Base-by-base conservation (phyloP, 2,113 vertebrate genomes). In the Scomber japonicus region DNA sequence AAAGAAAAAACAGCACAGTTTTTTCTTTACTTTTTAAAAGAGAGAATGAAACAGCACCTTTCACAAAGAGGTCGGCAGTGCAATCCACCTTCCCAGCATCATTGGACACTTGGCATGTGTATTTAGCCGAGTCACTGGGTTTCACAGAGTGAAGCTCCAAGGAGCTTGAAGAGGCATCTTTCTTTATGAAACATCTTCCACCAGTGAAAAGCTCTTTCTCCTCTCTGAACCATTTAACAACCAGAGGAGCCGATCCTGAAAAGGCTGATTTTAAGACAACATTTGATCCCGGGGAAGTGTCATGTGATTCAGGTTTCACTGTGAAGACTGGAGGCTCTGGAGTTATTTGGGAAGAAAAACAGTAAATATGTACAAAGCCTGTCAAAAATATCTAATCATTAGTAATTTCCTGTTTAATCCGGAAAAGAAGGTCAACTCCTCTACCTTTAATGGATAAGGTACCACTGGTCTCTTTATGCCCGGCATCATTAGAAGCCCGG, bases 371-470 rank as follows among this genome's bases (percentile, higher is more conserved):
- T 68, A 77, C 4, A 84, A 51, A 64, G 4, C 67, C 67, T 62
- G 44, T 64, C 16, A 54, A 15, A 48, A 48, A 44, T 12, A 8
- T 19, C 4, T 10, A 3, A 54, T 54, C 5, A 40, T 17, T 3
- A 21, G 0, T 46, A 51, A 49, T 65, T 11, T 61, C 4, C 15
- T 49, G 56, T 14, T 64, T 21, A 53, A 60, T 44, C 0, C 54
- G 60, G 12, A 2, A 5, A 59, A 75, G 45, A 15, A 45, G 16
- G 17, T 19, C 1, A 60, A 30, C 15, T 45, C 9, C 65, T 89
- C 97, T 95, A 99, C 98, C 98, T 99, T 96, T 97, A 78, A 99
- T 91, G 62, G 94, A 93, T 81, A 99, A 87, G 71, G 96, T 92
- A 72, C 96, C 96, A 3, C 94, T 96, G 90, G 94, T 96, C 45